These are phyloP conservation scores for Thelaira solivaga DNA, from an alignment of 2,888 invertebrate species.

Conservation along the genomic window DNA sequence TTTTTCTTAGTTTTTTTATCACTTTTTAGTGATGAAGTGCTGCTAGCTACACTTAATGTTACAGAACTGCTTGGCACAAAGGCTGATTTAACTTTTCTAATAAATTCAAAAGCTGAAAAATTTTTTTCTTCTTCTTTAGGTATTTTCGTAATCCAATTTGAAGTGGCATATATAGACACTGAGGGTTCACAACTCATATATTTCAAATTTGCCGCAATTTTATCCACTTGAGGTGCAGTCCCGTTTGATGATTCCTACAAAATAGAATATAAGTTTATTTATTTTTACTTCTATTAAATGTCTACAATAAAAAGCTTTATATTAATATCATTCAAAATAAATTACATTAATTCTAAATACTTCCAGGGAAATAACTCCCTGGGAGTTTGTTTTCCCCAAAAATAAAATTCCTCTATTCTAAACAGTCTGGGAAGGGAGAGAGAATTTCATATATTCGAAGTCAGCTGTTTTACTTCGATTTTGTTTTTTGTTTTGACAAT, in stretches of 20 bases:
- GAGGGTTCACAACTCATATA: constrained; percentile 68
- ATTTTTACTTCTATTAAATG: too few species aligned
- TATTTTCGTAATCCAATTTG: constrained; percentile 68
- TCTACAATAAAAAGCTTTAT: too few species aligned
- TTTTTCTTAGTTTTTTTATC: constrained; percentile 59
- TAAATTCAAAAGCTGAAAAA: constrained; percentile 66
- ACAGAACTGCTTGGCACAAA: constrained; percentile 63
- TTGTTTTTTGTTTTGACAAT: too few species aligned
- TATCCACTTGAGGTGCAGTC: constrained; percentile 69
- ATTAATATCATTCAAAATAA: too few species aligned
- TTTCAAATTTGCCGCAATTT: constrained; percentile 67
- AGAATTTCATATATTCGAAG: too few species aligned
- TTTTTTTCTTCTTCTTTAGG: constrained; percentile 67
- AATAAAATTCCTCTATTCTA: too few species aligned
- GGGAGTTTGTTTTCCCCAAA: too few species aligned
- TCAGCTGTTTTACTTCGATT: too few species aligned
- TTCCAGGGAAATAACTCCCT: too few species aligned
- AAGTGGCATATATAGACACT: constrained; percentile 70
- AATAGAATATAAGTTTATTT: neutral
- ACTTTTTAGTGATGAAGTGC: constrained; percentile 20
- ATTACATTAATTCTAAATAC: too few species aligned
- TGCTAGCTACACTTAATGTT: constrained; percentile 9
- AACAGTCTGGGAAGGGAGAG: too few species aligned
- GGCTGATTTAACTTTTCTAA: constrained; percentile 67
- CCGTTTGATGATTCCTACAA: constrained; percentile 70